A percentile compares a stretch with the other conserved stretches of the same genome.
Evolutionary conservation across 2,888 invertebrate genomes (phyloP).

Genomic region (Nebria brevicollis): DNA sequence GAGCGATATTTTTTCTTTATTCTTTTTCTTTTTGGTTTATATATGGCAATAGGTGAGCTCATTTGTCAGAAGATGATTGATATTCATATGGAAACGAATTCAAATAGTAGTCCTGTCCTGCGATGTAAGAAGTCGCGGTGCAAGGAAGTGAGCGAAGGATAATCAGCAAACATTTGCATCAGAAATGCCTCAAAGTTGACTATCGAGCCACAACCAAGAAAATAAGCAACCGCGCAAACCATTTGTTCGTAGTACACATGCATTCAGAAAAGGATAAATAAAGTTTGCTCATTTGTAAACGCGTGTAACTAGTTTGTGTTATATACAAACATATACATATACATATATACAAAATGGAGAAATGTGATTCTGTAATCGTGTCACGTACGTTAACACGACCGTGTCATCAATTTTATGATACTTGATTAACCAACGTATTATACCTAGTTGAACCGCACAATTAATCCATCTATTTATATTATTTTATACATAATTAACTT

Average conservation of each 20-base stretch:
- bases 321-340: not conserved
- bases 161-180: slow-evolving; percentile 60
- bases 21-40: not conserved
- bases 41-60: not conserved
- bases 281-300: slow-evolving; percentile 60
- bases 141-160: slow-evolving; percentile 50
- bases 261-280: slow-evolving; percentile 56
- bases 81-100: slow-evolving; percentile 5
- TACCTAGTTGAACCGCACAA: not conserved
- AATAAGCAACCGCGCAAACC: slow-evolving; percentile 53
- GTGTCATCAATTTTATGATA: not conserved
- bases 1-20: not conserved
- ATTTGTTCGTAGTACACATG: slow-evolving; percentile 47
- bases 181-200: slow-evolving; percentile 57
- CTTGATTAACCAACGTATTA: not conserved
- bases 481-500: not conserved
- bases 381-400: slow-evolving; percentile 49
- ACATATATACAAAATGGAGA: not conserved
- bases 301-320: slow-evolving; percentile 48
- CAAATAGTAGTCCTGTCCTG: slow-evolving; percentile 24
- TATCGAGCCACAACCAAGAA: slow-evolving; percentile 51
- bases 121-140: slow-evolving; percentile 41
- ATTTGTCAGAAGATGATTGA: slow-evolving; percentile 1
- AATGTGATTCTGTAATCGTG: slow-evolving; percentile 49
- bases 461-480: not conserved